Evolutionary conservation across 2,113 vertebrate genomes (phyloP), one percentile per base, ranked within the genome.

Genomic region (Mixornis gularis): DNA sequence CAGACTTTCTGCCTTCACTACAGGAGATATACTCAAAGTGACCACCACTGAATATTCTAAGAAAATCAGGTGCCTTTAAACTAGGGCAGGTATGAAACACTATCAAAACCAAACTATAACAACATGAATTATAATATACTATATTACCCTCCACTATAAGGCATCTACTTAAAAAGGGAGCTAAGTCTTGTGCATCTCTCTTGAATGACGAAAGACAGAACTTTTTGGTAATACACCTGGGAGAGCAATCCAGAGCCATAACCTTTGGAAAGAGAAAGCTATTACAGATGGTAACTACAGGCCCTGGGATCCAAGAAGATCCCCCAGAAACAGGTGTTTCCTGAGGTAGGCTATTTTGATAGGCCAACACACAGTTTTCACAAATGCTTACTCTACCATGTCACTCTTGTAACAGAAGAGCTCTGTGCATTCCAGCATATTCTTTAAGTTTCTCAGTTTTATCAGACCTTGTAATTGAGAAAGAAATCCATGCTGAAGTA

Each of bases 261-360:
- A 46, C 30, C 7, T 77, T 59, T 26, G 25, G 51, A 66, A 73
- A 46, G 32, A 38, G 64, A 70, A 73, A 44, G 9, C 5, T 22
- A n/a, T 8, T 25, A 73, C 0, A 7, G 46, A 38, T 3, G 2
- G 38, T 36, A 79, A 41, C 51, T 32, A 18, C 1, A 79, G 34
- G 32, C 24, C 12, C 22, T 46, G 34, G 36, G 17, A 46, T n/a
- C 7, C 7, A 55, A 73, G 26, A 36, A 29, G 38, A 58, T 12
- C 44, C 4, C 46, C 13, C 17, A 73, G 17, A 48, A 81, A 26
- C 2, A 29, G 25, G 19, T 46, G 53, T 16, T 72, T 49, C 46
- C 25, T 29, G 55, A 51, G 25, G 27, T 0, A 36, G 21, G 21
- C 3, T 27, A 43, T 13, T n/a, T 43, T 4, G 3, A 66, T 1